Evolutionary conservation across 2,113 vertebrate species (phyloP).

Genomic region (Aphyosemion australe): DNA sequence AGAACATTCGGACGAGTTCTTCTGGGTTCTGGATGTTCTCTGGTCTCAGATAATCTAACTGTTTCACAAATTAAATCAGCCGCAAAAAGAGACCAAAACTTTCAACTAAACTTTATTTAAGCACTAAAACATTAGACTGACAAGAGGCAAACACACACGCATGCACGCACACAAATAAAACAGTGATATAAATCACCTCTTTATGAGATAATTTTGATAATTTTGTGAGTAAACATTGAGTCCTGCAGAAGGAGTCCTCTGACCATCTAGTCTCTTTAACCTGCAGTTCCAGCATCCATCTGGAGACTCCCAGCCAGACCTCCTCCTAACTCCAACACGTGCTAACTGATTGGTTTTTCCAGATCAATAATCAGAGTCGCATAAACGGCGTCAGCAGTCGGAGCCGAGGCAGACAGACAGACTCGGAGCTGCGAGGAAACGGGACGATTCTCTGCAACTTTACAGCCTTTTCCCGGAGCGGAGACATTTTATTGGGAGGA

Average conservation of each 20-base stretch:
- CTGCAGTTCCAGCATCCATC: background rate
- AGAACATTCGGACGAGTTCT: no score
- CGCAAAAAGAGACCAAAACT: no score
- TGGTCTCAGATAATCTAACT: no score
- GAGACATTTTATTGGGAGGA: background rate
- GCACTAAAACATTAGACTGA: no score
- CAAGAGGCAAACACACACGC: background rate
- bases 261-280: background rate
- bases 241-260: no score
- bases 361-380: slow-evolving; percentile 57
- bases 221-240: no score
- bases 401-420: slow-evolving; percentile 57
- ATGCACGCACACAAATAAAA: background rate
- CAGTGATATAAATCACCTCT: background rate
- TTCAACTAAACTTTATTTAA: no score
- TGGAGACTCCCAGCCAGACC: background rate
- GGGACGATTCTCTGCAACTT: slow-evolving; percentile 24
- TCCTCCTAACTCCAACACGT: slow-evolving; percentile 11
- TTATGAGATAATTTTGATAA: no score
- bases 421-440: slow-evolving; percentile 3
- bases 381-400: slow-evolving; percentile 52
- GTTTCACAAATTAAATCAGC: no score
- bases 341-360: slow-evolving; percentile 43
- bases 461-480: slow-evolving; percentile 44
- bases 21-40: no score